Conservation (phyloP, 2,797 vertebrate species). For the Bucorvus abyssinicus region DNA sequence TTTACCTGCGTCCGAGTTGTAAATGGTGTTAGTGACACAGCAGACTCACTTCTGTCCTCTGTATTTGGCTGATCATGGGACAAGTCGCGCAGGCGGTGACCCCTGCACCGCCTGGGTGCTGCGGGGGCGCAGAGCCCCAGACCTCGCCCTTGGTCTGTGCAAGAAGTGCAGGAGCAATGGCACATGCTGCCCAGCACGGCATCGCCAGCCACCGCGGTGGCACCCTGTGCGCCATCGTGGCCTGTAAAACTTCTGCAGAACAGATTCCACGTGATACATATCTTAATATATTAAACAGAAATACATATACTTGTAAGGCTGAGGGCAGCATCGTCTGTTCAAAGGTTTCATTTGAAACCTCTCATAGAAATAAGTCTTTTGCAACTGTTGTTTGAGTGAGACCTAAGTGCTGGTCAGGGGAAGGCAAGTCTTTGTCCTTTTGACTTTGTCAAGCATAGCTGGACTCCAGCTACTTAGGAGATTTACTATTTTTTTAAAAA, state of each 20-base stretch:
- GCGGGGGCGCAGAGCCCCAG: not conserved
- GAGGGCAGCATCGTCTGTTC: not conserved
- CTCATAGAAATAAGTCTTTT: not conserved
- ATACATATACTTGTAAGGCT: not conserved
- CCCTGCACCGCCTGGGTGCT: fast-evolving
- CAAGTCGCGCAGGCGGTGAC: fast-evolving
- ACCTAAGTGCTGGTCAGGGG: not conserved
- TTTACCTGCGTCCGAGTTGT: not conserved
- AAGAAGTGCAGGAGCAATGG: fast-evolving
- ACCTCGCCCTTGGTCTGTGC: fast-evolving
- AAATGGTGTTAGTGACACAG: not conserved
- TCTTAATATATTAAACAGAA: no score
- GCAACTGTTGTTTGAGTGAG: not conserved
- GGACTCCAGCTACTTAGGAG: not conserved
- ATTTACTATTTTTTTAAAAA: not conserved
- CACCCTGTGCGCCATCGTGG: not conserved
- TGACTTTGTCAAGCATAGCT: not conserved
- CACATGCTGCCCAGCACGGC: not conserved
- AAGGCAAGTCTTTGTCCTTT: not conserved
- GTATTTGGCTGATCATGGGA: not conserved
- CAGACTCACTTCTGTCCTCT: not conserved
- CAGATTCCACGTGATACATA: not conserved
- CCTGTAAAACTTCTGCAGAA: not conserved
- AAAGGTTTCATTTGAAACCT: not conserved
- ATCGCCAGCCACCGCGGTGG: fast-evolving